Evolutionary conservation across 2,113 vertebrate species (phyloP).

Genomic region (Taurulus bubalis): DNA sequence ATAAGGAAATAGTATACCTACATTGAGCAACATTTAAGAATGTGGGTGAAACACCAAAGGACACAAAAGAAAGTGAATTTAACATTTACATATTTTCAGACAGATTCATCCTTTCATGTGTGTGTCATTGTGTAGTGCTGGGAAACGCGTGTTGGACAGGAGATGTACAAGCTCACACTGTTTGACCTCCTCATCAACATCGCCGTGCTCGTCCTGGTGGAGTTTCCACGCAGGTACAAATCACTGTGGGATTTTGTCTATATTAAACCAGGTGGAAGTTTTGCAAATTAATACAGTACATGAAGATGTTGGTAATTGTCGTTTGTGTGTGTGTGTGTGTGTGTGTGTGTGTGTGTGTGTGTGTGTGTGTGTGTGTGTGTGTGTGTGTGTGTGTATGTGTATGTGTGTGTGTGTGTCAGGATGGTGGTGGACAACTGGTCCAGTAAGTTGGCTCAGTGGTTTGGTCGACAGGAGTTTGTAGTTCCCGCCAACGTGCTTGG

Average conservation of each 20-base stretch:
- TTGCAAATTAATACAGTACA: neutral
- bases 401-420: slow-evolving; percentile 72
- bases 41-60: neutral
- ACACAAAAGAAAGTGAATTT: neutral
- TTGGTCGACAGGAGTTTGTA: slow-evolving; percentile 88
- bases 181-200: slow-evolving; percentile 89
- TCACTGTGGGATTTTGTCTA: neutral
- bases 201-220: slow-evolving; percentile 82
- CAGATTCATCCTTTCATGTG: neutral
- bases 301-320: neutral
- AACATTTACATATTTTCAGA: neutral
- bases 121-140: slow-evolving; percentile 85
- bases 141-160: slow-evolving; percentile 91
- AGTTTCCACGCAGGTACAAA: slow-evolving; percentile 89
- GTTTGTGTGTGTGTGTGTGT: slow-evolving; percentile 14
- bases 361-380: slow-evolving; percentile 17
- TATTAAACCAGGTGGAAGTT: neutral
- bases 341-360: no score
- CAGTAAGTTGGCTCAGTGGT: slow-evolving; percentile 74
- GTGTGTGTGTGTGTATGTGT: neutral
- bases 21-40: neutral
- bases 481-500: slow-evolving; percentile 87
- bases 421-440: slow-evolving; percentile 85
- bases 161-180: slow-evolving; percentile 92
- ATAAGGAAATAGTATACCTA: neutral